Base-by-base conservation (phyloP, 2,113 vertebrate species). In the Gorilla gorilla region DNA sequence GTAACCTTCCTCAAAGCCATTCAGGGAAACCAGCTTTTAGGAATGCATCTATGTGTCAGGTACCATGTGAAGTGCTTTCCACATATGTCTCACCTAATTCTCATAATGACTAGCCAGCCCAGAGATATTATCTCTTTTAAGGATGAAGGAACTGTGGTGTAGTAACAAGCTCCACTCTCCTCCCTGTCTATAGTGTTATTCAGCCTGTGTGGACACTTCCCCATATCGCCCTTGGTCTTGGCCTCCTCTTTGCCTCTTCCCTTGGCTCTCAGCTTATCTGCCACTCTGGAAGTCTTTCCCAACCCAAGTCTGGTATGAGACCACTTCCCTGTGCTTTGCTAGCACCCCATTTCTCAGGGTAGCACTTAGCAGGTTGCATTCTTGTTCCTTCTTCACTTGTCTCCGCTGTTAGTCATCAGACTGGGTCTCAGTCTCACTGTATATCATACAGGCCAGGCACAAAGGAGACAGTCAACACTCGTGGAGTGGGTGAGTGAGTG, bases 1-100 rank as follows among this genome's bases (percentile, higher is more conserved):
- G 1, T 45, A 76, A 79, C 57, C 83, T 93, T 89, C 70, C 89
- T 17, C 45, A 96, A 87, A 90, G 64, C 64, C 76, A n/a, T 73
- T 70, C 7, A 5, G n/a, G 78, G 64, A 89, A 73, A 40, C 25
- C 9, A 52, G 75, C 38, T 70, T 72, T 93, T 80, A 78, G 45
- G 72, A 94, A 27, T 18, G 25, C 78, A n/a, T 7, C 59, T 35
- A 40, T 2, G 32, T 22, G 4, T 78, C 55, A 72, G 45, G 66
- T 75, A 52, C 45, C n/a, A 12, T 4, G 23, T 2, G 5, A 43
- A 40, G 43, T 20, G 12, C 12, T 48, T 84, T 50, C 73, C 50
- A n/a, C 5, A 18, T 6, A 3, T 81, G 40, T 88, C 59, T 10
- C 22, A n/a, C 17, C 82, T 20, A 61, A 61, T 64, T 75, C 55